phyloP scores from a whole-genome alignment of 2,888 invertebrate genomes.

The Epistrophe eligans region DNA sequence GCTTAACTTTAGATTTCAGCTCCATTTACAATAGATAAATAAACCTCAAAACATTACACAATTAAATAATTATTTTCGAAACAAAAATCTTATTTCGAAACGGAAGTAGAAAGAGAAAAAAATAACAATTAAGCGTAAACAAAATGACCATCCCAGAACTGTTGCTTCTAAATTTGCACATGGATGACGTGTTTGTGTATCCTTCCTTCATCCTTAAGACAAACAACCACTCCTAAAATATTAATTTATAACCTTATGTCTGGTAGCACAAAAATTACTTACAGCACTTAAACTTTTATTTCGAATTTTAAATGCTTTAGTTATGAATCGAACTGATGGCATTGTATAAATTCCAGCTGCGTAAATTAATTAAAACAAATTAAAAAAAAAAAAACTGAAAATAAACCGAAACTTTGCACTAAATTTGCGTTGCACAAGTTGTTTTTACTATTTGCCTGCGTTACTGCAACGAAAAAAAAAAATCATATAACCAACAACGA shows the following conservation, averaged over 20 bases:
- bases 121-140: slow-evolving; percentile 48
- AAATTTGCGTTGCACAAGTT: slow-evolving; percentile 43
- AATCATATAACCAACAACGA: slow-evolving; percentile 12
- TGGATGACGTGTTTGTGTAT: neutral
- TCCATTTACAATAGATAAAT: neutral
- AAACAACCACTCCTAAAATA: slow-evolving; percentile 36
- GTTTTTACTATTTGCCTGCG: slow-evolving; percentile 14
- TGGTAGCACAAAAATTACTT: slow-evolving; percentile 34
- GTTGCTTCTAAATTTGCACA: slow-evolving; percentile 36
- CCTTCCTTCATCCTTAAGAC: neutral
- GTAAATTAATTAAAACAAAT: slow-evolving; percentile 21
- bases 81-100: neutral
- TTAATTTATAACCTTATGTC: neutral
- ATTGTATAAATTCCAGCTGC: slow-evolving; percentile 74
- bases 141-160: slow-evolving; percentile 54
- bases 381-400: slow-evolving; percentile 19
- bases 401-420: slow-evolving; percentile 33
- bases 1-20: neutral
- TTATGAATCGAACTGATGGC: slow-evolving; percentile 81
- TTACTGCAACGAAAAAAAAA: slow-evolving; percentile 25
- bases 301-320: slow-evolving; percentile 78
- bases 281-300: slow-evolving; percentile 68
- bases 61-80: neutral
- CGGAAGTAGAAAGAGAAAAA: neutral
- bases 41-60: neutral